Conservation (phyloP, 2,888 invertebrate species). For the Amphipyra berbera region DNA sequence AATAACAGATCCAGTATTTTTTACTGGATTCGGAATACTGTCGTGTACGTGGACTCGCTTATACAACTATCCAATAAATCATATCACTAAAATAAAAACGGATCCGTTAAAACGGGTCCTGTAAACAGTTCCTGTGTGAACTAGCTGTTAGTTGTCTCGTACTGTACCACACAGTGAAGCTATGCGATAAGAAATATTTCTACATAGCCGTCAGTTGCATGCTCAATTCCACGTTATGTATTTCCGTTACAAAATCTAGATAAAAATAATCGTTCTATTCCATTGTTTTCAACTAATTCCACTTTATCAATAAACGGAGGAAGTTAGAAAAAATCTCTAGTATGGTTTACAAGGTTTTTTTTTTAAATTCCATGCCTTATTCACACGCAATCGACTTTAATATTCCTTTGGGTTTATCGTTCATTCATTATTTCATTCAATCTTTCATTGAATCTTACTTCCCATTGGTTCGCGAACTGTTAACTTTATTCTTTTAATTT, state of each 20-base stretch:
- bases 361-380: conserved; percentile 24
- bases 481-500: conserved; percentile 22
- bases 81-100: no score
- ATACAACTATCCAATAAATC: no score
- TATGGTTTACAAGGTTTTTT: conserved; percentile 26
- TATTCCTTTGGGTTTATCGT: conserved; percentile 34
- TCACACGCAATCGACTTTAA: conserved; percentile 17
- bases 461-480: conserved; percentile 18
- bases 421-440: conserved; percentile 40
- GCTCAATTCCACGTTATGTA: not conserved
- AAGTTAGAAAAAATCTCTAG: conserved; percentile 30
- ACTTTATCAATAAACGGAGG: conserved; percentile 40
- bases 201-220: conserved; percentile 9
- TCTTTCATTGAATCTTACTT: conserved; percentile 37
- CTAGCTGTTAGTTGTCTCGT: no score
- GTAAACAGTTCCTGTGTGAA: no score
- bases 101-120: no score
- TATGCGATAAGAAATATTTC: no score
- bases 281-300: conserved; percentile 44
- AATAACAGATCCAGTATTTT: no score
- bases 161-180: no score
- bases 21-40: no score
- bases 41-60: no score
- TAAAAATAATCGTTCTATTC: conserved; percentile 35
- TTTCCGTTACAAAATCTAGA: conserved; percentile 20